phyloP scores from a whole-genome alignment of 2,113 vertebrate genomes.

The Lepus europaeus region DNA sequence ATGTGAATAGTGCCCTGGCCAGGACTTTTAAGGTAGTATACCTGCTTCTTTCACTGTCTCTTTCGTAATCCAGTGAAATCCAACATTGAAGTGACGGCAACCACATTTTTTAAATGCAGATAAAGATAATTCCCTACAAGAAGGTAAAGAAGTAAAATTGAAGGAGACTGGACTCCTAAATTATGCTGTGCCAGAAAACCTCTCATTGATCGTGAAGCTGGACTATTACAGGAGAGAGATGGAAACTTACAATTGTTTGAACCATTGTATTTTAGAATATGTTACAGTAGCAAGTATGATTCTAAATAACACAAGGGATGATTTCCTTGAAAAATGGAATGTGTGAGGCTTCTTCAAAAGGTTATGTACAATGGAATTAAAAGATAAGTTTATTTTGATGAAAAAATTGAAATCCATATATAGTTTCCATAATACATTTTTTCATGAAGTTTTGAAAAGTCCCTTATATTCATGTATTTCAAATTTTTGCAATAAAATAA shows the following conservation, averaged over 20 bases:
- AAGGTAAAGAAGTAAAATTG: neutral
- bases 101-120: neutral
- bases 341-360: too few relatives aligned
- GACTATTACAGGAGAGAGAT: neutral
- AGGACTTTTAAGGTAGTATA: neutral
- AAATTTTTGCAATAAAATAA: too few relatives aligned
- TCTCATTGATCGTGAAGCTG: neutral
- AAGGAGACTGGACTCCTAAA: neutral
- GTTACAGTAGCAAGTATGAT: neutral
- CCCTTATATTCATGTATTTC: too few relatives aligned
- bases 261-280: neutral
- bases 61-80: neutral
- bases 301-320: neutral
- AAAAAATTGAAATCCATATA: too few relatives aligned
- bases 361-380: too few relatives aligned
- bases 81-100: neutral
- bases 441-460: too few relatives aligned
- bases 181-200: neutral
- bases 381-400: too few relatives aligned
- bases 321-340: neutral
- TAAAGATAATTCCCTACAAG: neutral
- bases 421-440: too few relatives aligned
- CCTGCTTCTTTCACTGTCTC: neutral
- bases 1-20: neutral
- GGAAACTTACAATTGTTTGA: neutral